Base-by-base conservation (phyloP, 1,140 invertebrate genomes). In the Acromyrmex heyeri region DNA sequence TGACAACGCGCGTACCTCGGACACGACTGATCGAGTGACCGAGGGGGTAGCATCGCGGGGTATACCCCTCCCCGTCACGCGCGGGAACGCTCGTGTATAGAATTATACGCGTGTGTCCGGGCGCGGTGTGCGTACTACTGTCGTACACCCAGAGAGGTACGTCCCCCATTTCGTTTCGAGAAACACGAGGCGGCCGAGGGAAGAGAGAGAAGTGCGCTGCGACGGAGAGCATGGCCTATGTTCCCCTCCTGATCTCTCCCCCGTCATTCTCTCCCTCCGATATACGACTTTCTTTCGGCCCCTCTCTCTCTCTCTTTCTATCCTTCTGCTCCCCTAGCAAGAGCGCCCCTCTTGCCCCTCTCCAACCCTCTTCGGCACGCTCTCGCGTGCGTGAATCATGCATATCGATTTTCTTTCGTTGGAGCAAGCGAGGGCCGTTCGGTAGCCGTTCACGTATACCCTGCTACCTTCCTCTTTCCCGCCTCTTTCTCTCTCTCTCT, bases 21-120 rank as follows among this genome's bases (percentile, higher is more conserved):
- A 94, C 94, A 95, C 94, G 94, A 95, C 95, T 95, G 94, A 95
- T 95, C 95, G 94, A 95, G 93, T 95, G 94, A 94, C 94, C 95
- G 94, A 94, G 93, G 94, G 95, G 94, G 94, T 95, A 94, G 94
- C 93, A 94, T 94, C 92, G 91, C 92, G 92, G 90, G 91, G 44
- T 92, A 94, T 94, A 95, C 94, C 94, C 94, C 94, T 95, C 94
- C 92, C 92, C 87, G 91, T 94, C 55, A 79, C 61, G 83, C 91
- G 73, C 55, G 38, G 61, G 62, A 59, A 38, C 85, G 91, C 89
- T 90, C 93, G 12, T 10, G 92, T 94, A 94, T 94, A 93, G 92
- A 94, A 93, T 95, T 94, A 38, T 44, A 94, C 24, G 92, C 89
- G 91, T 91, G 87, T 90, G 90, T 90, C 62, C 83, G 91, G 64